Evolutionary conservation across 2,888 invertebrate species (phyloP).

Genomic region (Chesias legatella): DNA sequence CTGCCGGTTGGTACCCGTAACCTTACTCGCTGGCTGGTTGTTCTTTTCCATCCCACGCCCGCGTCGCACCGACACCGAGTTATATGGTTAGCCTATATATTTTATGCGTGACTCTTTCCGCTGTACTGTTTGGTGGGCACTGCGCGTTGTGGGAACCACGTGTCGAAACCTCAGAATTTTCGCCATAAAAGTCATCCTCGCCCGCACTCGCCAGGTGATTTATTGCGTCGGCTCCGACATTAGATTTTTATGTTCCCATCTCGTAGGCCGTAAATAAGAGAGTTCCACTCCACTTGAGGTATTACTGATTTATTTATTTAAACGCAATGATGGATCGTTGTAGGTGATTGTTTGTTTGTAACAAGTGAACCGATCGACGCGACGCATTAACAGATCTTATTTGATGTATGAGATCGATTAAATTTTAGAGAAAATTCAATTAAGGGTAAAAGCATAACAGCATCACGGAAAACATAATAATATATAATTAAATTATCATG

Average conservation of each 20-base stretch:
- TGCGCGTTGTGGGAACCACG: conserved; percentile 51
- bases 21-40: too few relatives aligned
- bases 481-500: too few relatives aligned
- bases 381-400: too few relatives aligned
- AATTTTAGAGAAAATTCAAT: too few relatives aligned
- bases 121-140: conserved; percentile 35
- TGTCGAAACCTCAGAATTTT: conserved; percentile 63
- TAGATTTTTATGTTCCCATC: conserved; percentile 70
- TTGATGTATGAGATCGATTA: too few relatives aligned
- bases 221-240: conserved; percentile 42
- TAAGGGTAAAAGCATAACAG: too few relatives aligned
- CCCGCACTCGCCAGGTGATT: conserved; percentile 26
- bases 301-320: conserved; percentile 70
- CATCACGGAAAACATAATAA: too few relatives aligned
- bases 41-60: too few relatives aligned
- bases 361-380: background rate
- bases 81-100: too few relatives aligned
- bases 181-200: conserved; percentile 52
- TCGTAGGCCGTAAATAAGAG: conserved; percentile 66
- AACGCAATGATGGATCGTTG: conserved; percentile 58
- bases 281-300: conserved; percentile 41
- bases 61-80: too few relatives aligned
- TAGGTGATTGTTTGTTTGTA: conserved; percentile 19
- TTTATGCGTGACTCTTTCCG: too few relatives aligned
- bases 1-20: too few relatives aligned